These are phyloP conservation scores for Poeciliopsis turneri DNA, from an alignment of 2,797 vertebrate genomes.

Conservation along the genomic window DNA sequence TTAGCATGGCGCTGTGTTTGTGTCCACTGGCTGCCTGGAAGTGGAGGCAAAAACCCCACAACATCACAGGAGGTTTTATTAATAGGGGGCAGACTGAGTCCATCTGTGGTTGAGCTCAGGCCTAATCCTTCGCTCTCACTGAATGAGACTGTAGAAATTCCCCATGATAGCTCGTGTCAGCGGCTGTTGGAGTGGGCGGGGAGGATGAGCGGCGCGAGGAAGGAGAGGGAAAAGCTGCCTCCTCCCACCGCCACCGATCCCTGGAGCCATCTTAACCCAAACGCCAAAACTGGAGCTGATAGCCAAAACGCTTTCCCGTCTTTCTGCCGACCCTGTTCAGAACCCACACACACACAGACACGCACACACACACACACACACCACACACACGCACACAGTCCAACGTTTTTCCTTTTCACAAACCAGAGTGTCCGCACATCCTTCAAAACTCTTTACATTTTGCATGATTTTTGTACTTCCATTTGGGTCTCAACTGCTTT, in stretches of 20 bases:
- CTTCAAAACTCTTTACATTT: no score
- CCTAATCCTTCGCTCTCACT: constrained; percentile 64
- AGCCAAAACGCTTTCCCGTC: constrained; percentile 50
- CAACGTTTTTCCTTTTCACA: constrained; percentile 21
- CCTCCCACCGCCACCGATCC: constrained; percentile 57
- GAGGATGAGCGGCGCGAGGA: constrained; percentile 43
- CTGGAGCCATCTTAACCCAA: constrained; percentile 69
- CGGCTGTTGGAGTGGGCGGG: constrained; percentile 66
- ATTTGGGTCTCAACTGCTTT: no score
- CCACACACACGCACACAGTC: background rate
- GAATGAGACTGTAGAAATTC: constrained; percentile 69
- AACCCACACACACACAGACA: constrained; percentile 49
- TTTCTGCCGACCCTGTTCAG: constrained; percentile 48
- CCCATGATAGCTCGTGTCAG: constrained; percentile 65
- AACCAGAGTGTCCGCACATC: background rate
- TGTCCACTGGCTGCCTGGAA: constrained; percentile 59
- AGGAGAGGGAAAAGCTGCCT: constrained; percentile 40
- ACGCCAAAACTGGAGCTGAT: constrained; percentile 44
- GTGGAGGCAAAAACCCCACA: constrained; percentile 15
- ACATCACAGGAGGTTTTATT: constrained; percentile 72
- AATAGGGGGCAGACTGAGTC: constrained; percentile 73
- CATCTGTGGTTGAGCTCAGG: constrained; percentile 68
- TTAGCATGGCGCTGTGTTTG: constrained; percentile 61
- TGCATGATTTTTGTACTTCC: no score
- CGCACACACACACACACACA: background rate